phyloP scores from a whole-genome alignment of 2,113 vertebrate species.

The Fulmarus glacialis region DNA sequence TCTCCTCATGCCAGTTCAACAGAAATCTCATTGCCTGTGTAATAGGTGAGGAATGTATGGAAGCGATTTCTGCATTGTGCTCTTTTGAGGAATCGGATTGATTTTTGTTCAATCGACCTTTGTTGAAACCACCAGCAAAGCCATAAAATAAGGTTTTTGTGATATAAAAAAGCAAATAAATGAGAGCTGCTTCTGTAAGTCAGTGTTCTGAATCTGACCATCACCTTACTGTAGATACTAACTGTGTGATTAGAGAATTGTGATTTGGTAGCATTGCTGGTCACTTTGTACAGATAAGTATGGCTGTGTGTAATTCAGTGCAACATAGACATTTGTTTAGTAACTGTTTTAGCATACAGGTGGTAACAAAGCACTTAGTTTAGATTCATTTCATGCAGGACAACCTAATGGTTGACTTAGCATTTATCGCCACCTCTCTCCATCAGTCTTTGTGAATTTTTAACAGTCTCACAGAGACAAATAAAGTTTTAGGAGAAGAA shows the following conservation, averaged over 20 bases:
- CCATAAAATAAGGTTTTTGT: not conserved
- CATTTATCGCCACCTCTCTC: not conserved
- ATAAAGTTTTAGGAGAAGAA: not conserved
- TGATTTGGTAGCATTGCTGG: not conserved
- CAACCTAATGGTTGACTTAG: not conserved
- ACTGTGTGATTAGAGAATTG: not conserved
- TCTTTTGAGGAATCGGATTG: not conserved
- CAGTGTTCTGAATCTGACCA: not conserved
- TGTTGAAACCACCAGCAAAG: not conserved
- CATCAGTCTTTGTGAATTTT: not conserved
- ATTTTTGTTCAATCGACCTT: not conserved
- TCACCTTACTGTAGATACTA: not conserved
- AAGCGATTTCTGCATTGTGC: not conserved
- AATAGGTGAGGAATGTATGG: not conserved
- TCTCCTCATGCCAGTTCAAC: not conserved
- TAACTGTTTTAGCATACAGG: not conserved
- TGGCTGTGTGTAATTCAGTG: not conserved
- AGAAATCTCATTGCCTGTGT: not conserved
- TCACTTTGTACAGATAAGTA: not conserved
- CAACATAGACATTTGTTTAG: not conserved
- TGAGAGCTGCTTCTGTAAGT: not conserved
- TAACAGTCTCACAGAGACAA: not conserved
- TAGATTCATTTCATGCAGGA: not conserved
- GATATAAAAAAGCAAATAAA: not conserved
- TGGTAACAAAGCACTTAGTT: not conserved